phyloP scores from a whole-genome alignment of 2,797 vertebrate genomes.

The Clarias pachynema region DNA sequence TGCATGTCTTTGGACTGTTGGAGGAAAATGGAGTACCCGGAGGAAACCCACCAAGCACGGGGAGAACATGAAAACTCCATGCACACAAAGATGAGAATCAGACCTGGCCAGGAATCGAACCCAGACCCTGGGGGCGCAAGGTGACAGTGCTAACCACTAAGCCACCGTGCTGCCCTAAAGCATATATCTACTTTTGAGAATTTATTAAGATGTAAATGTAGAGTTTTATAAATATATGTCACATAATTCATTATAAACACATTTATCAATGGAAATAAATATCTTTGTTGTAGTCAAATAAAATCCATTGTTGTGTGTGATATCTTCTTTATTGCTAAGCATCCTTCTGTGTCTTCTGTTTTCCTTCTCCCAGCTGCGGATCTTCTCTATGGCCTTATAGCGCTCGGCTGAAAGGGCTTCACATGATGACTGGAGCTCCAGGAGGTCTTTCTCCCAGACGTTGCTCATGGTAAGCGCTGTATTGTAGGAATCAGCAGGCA shows the following conservation, averaged over 20 bases:
- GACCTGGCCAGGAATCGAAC: no score
- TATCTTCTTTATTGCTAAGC: neutral
- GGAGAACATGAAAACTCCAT: no score
- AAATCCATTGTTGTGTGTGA: neutral
- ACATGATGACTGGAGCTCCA: constrained; percentile 83
- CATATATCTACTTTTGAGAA: neutral
- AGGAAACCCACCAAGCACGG: no score
- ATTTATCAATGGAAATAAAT: neutral
- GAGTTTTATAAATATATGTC: neutral
- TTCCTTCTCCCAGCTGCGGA: constrained; percentile 62
- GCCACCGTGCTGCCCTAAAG: no score
- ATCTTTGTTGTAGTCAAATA: neutral
- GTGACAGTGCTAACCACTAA: no score
- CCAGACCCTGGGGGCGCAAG: no score
- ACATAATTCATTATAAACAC: neutral
- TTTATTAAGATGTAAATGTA: neutral
- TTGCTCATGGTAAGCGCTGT: constrained; percentile 74
- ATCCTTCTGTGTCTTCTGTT: constrained; percentile 47
- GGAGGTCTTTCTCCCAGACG: constrained; percentile 82
- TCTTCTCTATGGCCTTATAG: constrained; percentile 39
- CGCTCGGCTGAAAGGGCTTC: constrained; percentile 83
- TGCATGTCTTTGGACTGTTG: no score
- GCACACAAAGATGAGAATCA: no score
- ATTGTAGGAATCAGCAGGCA: constrained; percentile 95
- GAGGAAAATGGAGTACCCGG: no score